Evolutionary conservation across 2,888 invertebrate genomes (phyloP).

Genomic region (Galerucella calmariensis): DNA sequence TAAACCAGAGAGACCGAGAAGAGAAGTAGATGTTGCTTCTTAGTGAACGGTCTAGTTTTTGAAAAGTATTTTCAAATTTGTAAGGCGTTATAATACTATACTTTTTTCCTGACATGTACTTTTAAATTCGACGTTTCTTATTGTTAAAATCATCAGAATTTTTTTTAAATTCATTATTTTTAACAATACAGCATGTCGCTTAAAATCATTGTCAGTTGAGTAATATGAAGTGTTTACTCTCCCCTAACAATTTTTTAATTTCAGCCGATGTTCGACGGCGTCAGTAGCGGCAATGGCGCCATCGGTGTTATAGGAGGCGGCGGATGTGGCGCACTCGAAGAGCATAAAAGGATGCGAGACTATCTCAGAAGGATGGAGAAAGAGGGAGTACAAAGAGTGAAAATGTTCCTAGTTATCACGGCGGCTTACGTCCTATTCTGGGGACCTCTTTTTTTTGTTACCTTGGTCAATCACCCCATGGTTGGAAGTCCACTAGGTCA

Average conservation of each 20-base stretch:
- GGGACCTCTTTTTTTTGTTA: conserved; percentile 90
- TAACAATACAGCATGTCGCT: too few species aligned
- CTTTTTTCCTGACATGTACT: too few species aligned
- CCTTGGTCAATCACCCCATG: conserved; percentile 80
- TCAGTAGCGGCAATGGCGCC: conserved; percentile 10
- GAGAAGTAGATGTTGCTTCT: too few species aligned
- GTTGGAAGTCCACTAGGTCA: conserved; percentile 79
- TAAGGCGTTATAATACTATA: too few species aligned
- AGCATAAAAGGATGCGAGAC: conserved; percentile 79
- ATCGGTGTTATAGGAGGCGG: conserved; percentile 1
- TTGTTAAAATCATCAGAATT: too few species aligned
- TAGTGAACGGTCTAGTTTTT: too few species aligned
- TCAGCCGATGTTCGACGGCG: conserved; percentile 59
- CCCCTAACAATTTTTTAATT: conserved; percentile 32
- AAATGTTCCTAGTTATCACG: conserved; percentile 87
- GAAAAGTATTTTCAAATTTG: too few species aligned
- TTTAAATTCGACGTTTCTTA: too few species aligned
- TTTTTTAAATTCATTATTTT: too few species aligned
- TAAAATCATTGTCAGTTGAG: too few species aligned
- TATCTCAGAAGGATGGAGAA: conserved; percentile 82
- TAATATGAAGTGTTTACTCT: too few species aligned
- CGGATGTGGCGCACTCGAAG: conserved; percentile 70
- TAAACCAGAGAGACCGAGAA: too few species aligned
- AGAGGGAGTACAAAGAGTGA: conserved; percentile 83
- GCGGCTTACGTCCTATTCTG: conserved; percentile 89